Conservation (phyloP, 2,888 invertebrate genomes). For the Andricus quercusramuli region DNA sequence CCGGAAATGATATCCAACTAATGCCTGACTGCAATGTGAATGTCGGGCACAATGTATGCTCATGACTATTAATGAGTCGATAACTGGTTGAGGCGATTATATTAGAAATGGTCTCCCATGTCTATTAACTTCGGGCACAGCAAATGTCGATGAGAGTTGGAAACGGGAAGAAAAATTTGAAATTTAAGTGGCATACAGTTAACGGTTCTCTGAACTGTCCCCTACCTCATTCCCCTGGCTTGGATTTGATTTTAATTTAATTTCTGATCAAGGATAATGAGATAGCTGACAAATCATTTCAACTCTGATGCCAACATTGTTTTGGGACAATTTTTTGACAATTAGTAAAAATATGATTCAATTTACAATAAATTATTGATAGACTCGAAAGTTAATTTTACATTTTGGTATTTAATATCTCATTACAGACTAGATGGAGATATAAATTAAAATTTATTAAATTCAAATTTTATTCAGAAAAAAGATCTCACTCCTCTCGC, state of each 20-base stretch:
- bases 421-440: no score
- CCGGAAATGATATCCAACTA: constrained; percentile 18
- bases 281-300: no score
- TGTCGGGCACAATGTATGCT: constrained; percentile 7
- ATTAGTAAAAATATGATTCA: no score
- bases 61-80: constrained; percentile 31
- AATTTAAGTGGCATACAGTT: not conserved
- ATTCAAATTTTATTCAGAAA: no score
- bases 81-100: constrained; percentile 11
- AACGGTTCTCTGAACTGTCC: not conserved
- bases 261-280: not conserved
- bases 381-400: not conserved
- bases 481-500: no score
- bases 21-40: not conserved
- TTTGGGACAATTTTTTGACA: no score
- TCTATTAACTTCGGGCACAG: not conserved
- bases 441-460: no score
- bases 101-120: not conserved
- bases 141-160: not conserved
- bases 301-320: no score
- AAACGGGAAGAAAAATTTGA: not conserved
- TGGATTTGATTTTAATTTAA: not conserved
- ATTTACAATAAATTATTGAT: no score
- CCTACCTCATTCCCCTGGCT: not conserved
- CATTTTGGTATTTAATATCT: not conserved